phyloP scores from a whole-genome alignment of 1,140 invertebrate species.

The Elymnias hypermnestra region DNA sequence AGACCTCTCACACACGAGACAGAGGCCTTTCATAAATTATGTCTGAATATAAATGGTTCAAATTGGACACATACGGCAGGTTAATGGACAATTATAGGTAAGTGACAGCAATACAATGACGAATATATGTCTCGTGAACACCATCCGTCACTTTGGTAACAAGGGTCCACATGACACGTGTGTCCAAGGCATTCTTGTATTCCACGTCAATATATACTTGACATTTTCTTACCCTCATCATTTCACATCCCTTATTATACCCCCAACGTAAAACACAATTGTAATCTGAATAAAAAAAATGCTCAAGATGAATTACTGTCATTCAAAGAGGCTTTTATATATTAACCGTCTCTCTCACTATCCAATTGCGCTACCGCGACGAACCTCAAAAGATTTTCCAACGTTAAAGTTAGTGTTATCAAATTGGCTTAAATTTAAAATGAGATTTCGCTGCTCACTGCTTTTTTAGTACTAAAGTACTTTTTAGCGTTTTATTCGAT shows the following conservation, averaged over 20 bases:
- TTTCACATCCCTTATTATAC: constrained; percentile 18
- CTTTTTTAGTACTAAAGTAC: too few species aligned
- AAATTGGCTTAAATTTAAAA: constrained; percentile 2
- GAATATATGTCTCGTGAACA: constrained; percentile 14
- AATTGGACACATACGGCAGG: too few species aligned
- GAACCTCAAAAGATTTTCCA: neutral
- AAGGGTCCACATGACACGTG: constrained; percentile 41
- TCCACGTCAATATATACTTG: constrained; percentile 27
- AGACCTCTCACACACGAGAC: too few species aligned
- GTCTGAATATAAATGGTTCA: too few species aligned
- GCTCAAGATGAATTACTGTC: neutral
- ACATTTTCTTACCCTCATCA: constrained; percentile 36
- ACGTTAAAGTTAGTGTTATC: neutral
- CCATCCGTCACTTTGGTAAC: constrained; percentile 45
- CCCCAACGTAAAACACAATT: neutral
- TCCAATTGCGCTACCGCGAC: neutral
- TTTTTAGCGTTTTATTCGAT: too few species aligned
- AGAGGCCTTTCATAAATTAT: too few species aligned
- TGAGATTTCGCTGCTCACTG: neutral
- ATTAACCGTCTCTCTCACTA: neutral
- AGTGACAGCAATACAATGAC: constrained; percentile 3
- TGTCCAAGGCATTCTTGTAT: constrained; percentile 36
- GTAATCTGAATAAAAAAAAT: constrained; percentile 12
- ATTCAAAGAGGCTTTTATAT: neutral
- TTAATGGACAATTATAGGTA: constrained; percentile 9